A percentile compares a stretch with the other conserved stretches of the same genome.
phyloP scores from a whole-genome alignment of 2,797 vertebrate genomes.

The Takifugu rubripes region DNA sequence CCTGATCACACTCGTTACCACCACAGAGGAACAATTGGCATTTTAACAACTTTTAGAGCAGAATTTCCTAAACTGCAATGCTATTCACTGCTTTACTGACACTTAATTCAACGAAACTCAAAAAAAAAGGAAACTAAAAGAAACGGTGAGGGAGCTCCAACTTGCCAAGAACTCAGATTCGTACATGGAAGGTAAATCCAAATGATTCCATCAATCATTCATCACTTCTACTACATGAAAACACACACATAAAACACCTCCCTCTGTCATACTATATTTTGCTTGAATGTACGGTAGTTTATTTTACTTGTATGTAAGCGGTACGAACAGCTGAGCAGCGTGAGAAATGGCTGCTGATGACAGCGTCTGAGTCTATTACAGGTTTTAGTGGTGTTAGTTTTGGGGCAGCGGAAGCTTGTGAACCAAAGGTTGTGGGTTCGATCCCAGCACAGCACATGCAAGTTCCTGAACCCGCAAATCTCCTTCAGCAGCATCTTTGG shows the following conservation, averaged over 20 bases:
- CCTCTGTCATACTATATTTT: no score
- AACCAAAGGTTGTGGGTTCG: no score
- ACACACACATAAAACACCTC: background rate
- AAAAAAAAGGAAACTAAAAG: no score
- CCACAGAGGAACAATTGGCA: no score
- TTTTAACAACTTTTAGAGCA: background rate
- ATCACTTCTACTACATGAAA: background rate
- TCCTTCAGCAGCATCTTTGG: no score
- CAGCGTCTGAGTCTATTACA: background rate
- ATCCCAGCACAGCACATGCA: no score
- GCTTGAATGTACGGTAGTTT: no score
- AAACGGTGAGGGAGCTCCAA: background rate
- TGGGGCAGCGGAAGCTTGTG: no score
- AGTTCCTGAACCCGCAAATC: no score
- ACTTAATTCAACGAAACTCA: no score
- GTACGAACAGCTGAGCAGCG: background rate
- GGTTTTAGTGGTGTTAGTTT: background rate
- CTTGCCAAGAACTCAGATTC: background rate
- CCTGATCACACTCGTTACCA: no score
- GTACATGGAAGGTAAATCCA: background rate
- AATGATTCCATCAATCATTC: background rate
- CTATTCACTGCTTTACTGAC: background rate
- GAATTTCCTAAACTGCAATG: background rate
- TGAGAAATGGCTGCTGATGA: constrained; percentile 1
- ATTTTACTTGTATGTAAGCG: background rate